Evolutionary conservation across 2,113 vertebrate genomes (phyloP), one percentile per base, ranked within the genome.

Genomic region (Sander vitreus): DNA sequence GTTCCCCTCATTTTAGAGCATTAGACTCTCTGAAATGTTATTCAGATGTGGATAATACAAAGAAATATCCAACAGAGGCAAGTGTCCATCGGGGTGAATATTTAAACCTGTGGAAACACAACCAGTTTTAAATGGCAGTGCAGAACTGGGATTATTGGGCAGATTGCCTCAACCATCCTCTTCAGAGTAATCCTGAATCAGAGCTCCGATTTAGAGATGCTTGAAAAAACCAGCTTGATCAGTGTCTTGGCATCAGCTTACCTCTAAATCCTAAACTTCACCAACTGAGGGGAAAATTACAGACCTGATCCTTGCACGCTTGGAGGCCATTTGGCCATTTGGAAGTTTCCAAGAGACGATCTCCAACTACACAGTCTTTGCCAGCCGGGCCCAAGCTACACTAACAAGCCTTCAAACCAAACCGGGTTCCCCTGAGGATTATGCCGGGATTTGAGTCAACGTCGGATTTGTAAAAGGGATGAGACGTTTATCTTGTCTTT

Each of bases 391-490:
- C 63, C 67, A 13, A 73, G 82, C 86, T 79, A 63, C 79, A 45
- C 86, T 93, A 94, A 94, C 89, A 88, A 91, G 91, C 88, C 91
- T 92, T 92, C 87, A 83, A 91, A 93, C 88, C 86, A 73, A 87
- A 85, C 81, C 19, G 58, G 92, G 91, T 91, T 91, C 83, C 82
- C 86, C 50, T 7, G 83, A 87, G 92, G 93, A 95, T 95, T 94
- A 94, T 66, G 81, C 78, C 43, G 25, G 94, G 93, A 95, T 95
- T 94, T 94, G 85, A 94, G 88, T 93, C 85, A 73, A 88, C 80
- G 92, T 90, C 47, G 87, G 93, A 93, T 94, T 94, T 94, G 88
- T 85, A 73, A 87, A 87, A 80, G 78, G 88, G 88, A 91, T 90
- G 86, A 94, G 88, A 92, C 82, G 64, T 90, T 93, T 92, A 90